These are phyloP conservation scores for Habroteleia sp. DNA, from an alignment of 2,888 invertebrate species.

Conservation along the genomic window DNA sequence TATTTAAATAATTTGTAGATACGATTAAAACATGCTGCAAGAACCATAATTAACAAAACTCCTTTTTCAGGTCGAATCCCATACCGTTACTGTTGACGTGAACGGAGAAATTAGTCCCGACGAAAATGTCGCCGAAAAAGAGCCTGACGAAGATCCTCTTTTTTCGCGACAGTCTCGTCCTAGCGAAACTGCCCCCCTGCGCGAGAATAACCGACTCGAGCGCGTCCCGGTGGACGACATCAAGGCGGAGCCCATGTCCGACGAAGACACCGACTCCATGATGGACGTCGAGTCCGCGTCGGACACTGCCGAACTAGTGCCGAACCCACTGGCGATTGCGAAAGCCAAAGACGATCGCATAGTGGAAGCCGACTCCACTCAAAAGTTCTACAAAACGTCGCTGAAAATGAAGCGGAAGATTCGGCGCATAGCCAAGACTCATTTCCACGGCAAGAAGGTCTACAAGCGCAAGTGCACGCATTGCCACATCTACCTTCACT, in stretches of 20 bases:
- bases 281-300: slow-evolving; percentile 71
- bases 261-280: slow-evolving; percentile 71
- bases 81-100: slow-evolving; percentile 29
- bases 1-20: too few relatives aligned
- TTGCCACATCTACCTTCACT: slow-evolving; percentile 76
- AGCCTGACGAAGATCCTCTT: slow-evolving; percentile 23
- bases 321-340: slow-evolving; percentile 71
- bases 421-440: slow-evolving; percentile 74
- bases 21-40: too few relatives aligned
- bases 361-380: slow-evolving; percentile 77
- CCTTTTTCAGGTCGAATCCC: slow-evolving; percentile 42
- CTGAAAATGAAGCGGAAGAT: slow-evolving; percentile 67
- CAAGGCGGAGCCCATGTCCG: slow-evolving; percentile 81
- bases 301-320: slow-evolving; percentile 69
- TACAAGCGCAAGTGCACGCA: slow-evolving; percentile 75
- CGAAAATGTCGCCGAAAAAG: slow-evolving; percentile 28
- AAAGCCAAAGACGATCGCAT: slow-evolving; percentile 68
- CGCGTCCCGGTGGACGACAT: slow-evolving; percentile 68
- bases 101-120: slow-evolving; percentile 27
- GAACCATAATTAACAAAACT: background rate
- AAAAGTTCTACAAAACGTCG: slow-evolving; percentile 63
- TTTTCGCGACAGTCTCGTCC: background rate
- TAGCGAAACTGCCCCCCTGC: background rate
- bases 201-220: slow-evolving; percentile 34
- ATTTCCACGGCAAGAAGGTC: slow-evolving; percentile 71